phyloP scores from a whole-genome alignment of 1,140 invertebrate species.

The Xylocopa sonorina region DNA sequence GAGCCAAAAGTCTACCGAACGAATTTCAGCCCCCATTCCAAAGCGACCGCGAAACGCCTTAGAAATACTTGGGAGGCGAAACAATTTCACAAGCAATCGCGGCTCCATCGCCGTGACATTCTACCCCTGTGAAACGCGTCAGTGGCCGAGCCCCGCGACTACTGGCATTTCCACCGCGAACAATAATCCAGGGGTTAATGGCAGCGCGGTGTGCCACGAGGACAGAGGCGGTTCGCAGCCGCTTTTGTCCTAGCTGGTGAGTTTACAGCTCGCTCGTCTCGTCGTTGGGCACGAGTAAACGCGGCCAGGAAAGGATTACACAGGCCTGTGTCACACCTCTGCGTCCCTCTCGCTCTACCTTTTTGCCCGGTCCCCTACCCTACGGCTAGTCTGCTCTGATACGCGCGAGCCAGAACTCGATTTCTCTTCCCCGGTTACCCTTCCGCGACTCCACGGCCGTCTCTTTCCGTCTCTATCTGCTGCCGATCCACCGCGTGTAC shows the following conservation, averaged over 20 bases:
- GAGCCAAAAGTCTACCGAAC: too few relatives aligned
- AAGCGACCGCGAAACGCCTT: not conserved
- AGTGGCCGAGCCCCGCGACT: constrained; percentile 3
- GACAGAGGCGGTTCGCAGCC: constrained; percentile 46
- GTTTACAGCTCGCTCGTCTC: constrained; percentile 56
- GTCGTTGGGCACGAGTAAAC: constrained; percentile 55
- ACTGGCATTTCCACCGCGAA: constrained; percentile 43
- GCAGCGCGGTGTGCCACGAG: constrained; percentile 36
- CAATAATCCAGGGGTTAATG: constrained; percentile 51
- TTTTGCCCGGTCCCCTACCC: too few relatives aligned
- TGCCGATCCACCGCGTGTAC: constrained; percentile 34
- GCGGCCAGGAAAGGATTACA: constrained; percentile 60
- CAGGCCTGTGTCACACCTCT: constrained; percentile 44
- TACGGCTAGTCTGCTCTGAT: not conserved
- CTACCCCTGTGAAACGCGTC: constrained; percentile 8
- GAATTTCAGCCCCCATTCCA: too few relatives aligned
- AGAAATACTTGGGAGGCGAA: not conserved
- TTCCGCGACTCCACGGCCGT: too few relatives aligned
- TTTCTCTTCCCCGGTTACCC: not conserved
- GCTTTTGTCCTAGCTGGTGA: constrained; percentile 58
- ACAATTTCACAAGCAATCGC: not conserved
- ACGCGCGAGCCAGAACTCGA: not conserved
- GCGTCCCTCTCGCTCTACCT: constrained; percentile 17
- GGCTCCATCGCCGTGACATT: constrained; percentile 14
- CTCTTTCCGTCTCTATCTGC: not conserved